These are phyloP conservation scores for Pluvianellus socialis DNA, from an alignment of 2,113 vertebrate genomes.

Conservation along the genomic window DNA sequence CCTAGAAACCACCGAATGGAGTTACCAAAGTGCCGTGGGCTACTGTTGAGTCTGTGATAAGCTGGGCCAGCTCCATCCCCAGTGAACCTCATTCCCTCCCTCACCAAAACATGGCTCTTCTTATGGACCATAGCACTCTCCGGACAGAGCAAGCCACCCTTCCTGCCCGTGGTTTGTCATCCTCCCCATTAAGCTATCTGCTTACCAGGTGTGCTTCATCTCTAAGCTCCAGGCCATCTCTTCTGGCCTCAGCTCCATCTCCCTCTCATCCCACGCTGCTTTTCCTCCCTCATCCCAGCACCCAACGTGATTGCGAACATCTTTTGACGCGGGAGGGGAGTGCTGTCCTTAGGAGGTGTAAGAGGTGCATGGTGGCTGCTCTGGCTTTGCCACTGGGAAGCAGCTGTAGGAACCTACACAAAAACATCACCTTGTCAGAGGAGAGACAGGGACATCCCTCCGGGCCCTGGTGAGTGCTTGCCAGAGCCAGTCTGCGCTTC, in stretches of 20 bases:
- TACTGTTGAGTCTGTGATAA: background rate
- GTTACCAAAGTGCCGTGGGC: background rate
- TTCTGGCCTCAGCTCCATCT: background rate
- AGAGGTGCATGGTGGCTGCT: rapidly evolving
- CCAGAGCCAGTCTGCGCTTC: background rate
- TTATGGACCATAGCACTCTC: rapidly evolving
- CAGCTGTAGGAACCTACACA: background rate
- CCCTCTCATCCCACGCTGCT: background rate
- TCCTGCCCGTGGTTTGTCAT: background rate
- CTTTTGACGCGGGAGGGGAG: background rate
- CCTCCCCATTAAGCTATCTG: background rate
- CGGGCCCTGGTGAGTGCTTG: rapidly evolving
- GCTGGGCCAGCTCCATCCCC: background rate
- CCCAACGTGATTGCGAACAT: background rate
- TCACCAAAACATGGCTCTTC: rapidly evolving
- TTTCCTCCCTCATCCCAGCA: background rate
- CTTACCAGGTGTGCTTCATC: background rate
- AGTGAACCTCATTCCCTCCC: background rate
- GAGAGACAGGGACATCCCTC: background rate
- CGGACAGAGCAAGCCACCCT: background rate
- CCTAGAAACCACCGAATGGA: background rate
- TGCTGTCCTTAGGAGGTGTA: background rate
- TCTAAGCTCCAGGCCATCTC: background rate
- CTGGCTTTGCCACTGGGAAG: background rate
- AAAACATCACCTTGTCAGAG: background rate